A percentile compares a stretch with the other conserved stretches of the same genome.
phyloP scores from a whole-genome alignment of 2,888 invertebrate species.

The Morinoia aosen region DNA sequence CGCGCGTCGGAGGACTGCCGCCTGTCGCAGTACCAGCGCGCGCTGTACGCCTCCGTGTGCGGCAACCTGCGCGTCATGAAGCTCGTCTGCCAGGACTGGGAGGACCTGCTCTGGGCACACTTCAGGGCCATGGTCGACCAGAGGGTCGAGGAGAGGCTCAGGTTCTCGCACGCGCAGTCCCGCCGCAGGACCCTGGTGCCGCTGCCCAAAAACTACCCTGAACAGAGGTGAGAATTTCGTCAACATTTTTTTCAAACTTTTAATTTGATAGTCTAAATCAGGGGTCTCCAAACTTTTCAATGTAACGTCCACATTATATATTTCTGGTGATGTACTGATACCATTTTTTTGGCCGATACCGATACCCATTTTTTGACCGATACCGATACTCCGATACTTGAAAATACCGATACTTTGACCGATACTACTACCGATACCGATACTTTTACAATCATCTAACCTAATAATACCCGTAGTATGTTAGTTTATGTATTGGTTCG shows the following conservation, averaged over 20 bases:
- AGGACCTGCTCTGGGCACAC: conserved; percentile 89
- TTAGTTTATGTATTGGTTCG: too few species aligned
- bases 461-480: too few species aligned
- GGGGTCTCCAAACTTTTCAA: too few species aligned
- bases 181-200: conserved; percentile 57
- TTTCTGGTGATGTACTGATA: too few species aligned
- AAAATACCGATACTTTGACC: too few species aligned
- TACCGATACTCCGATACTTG: too few species aligned
- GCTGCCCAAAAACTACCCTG: conserved; percentile 64
- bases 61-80: conserved; percentile 86
- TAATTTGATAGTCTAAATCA: too few species aligned
- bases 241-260: background rate
- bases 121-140: conserved; percentile 81
- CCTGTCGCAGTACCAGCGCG: conserved; percentile 73
- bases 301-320: too few species aligned
- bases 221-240: conserved; percentile 57
- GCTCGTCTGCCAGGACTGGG: conserved; percentile 82
- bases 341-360: too few species aligned
- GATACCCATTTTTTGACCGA: too few species aligned
- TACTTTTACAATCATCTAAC: too few species aligned
- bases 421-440: too few species aligned
- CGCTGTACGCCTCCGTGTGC: conserved; percentile 84
- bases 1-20: conserved; percentile 72
- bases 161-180: conserved; percentile 73
- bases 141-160: conserved; percentile 84